Evolutionary conservation across 2,797 vertebrate genomes (phyloP).

Genomic region (Sandelia bainsii): DNA sequence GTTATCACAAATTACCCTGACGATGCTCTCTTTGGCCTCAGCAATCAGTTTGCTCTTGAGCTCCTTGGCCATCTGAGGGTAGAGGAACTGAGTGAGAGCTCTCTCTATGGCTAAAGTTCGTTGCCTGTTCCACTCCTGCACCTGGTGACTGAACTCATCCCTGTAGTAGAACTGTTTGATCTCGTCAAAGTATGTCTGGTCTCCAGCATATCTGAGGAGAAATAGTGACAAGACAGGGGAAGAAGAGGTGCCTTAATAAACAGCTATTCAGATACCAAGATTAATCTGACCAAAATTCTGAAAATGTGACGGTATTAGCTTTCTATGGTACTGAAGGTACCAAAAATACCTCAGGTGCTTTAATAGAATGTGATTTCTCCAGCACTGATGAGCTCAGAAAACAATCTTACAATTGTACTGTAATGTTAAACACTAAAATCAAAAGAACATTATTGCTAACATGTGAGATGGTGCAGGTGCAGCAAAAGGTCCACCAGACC

Average conservation of each 20-base stretch:
- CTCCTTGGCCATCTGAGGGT: slow-evolving; percentile 98
- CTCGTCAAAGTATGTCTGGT: slow-evolving; percentile 98
- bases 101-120: slow-evolving; percentile 95
- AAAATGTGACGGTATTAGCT: too few species aligned
- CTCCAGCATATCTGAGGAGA: slow-evolving; percentile 87
- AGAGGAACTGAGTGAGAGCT: slow-evolving; percentile 95
- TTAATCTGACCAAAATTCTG: too few species aligned
- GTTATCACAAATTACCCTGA: slow-evolving; percentile 86
- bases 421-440: too few species aligned
- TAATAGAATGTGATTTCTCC: too few species aligned
- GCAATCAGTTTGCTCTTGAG: slow-evolving; percentile 94
- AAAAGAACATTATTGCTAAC: too few species aligned
- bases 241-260: not conserved
- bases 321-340: too few species aligned
- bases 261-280: too few species aligned
- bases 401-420: too few species aligned
- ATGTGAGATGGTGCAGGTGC: too few species aligned
- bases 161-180: slow-evolving; percentile 99
- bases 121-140: slow-evolving; percentile 99
- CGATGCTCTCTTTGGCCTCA: slow-evolving; percentile 95
- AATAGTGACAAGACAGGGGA: slow-evolving; percentile 1
- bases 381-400: too few species aligned
- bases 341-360: too few species aligned
- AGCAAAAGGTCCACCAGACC: too few species aligned
- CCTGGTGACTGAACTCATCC: slow-evolving; percentile 99